phyloP scores from a whole-genome alignment of 2,888 invertebrate species.

The Acronicta leporina region DNA sequence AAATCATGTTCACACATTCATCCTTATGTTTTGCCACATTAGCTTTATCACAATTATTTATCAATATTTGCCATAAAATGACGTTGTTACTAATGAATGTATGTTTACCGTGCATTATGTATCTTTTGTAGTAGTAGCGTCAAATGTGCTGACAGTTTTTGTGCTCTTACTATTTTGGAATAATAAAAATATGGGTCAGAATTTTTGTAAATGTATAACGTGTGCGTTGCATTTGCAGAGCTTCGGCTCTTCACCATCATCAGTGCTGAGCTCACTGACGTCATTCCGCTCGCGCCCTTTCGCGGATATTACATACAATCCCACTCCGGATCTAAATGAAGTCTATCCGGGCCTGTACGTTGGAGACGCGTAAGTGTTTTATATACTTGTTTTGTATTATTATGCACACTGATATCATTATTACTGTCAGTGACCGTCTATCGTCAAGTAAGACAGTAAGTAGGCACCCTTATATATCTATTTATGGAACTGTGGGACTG shows the following conservation, averaged over 20 bases:
- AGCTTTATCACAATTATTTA: constrained; percentile 45
- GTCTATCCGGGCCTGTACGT: constrained; percentile 93
- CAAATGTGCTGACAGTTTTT: constrained; percentile 42
- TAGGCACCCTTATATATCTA: too few species aligned
- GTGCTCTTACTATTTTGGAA: constrained; percentile 25
- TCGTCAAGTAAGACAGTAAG: too few species aligned
- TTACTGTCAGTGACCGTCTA: not conserved
- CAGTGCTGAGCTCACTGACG: constrained; percentile 79
- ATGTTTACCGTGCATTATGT: constrained; percentile 38
- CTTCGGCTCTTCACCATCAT: constrained; percentile 78
- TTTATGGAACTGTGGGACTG: too few species aligned
- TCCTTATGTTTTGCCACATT: constrained; percentile 51
- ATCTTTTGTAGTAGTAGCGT: constrained; percentile 29
- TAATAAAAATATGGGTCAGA: constrained; percentile 65
- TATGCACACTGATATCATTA: not conserved
- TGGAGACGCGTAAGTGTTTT: constrained; percentile 91
- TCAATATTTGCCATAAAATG: constrained; percentile 49
- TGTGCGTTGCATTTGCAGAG: constrained; percentile 72
- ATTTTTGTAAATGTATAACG: constrained; percentile 67
- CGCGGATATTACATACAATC: constrained; percentile 77
- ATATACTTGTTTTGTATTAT: not conserved
- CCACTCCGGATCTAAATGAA: constrained; percentile 92
- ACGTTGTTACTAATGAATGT: constrained; percentile 38
- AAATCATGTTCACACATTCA: constrained; percentile 42
- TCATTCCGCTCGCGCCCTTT: constrained; percentile 76